Evolutionary conservation across 1,140 invertebrate species (phyloP).

Genomic region (Monochamus saltuarius): DNA sequence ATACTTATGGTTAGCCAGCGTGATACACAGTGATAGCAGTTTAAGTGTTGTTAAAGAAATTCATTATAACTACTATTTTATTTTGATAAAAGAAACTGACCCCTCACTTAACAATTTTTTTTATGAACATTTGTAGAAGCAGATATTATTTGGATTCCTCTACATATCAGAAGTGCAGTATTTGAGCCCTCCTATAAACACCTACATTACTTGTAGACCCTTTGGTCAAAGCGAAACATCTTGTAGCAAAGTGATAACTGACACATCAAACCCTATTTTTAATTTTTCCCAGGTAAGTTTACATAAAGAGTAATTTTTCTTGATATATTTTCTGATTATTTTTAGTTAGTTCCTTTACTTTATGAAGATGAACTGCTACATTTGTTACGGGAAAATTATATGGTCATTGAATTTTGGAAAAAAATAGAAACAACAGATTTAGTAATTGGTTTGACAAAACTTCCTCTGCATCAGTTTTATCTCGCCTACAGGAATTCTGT

Average conservation of each 20-base stretch:
- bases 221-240: conserved; percentile 56
- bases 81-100: no score
- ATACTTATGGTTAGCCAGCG: no score
- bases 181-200: conserved; percentile 46
- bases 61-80: no score
- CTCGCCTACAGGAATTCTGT: conserved; percentile 60
- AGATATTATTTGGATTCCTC: conserved; percentile 56
- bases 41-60: no score
- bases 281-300: conserved; percentile 55
- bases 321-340: conserved; percentile 28
- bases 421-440: conserved; percentile 47
- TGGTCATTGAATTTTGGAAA: conserved; percentile 58
- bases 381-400: conserved; percentile 58
- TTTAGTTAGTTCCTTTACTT: conserved; percentile 58
- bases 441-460: conserved; percentile 57
- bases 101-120: no score
- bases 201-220: conserved; percentile 56
- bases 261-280: conserved; percentile 54
- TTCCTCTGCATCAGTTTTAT: conserved; percentile 62
- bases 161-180: conserved; percentile 55
- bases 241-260: conserved; percentile 51
- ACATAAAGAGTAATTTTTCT: conserved; percentile 18
- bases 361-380: conserved; percentile 58
- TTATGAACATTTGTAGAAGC: conserved; percentile 43
- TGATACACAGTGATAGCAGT: no score